phyloP scores from a whole-genome alignment of 2,113 vertebrate species.

The Bambusicola thoracicus region DNA sequence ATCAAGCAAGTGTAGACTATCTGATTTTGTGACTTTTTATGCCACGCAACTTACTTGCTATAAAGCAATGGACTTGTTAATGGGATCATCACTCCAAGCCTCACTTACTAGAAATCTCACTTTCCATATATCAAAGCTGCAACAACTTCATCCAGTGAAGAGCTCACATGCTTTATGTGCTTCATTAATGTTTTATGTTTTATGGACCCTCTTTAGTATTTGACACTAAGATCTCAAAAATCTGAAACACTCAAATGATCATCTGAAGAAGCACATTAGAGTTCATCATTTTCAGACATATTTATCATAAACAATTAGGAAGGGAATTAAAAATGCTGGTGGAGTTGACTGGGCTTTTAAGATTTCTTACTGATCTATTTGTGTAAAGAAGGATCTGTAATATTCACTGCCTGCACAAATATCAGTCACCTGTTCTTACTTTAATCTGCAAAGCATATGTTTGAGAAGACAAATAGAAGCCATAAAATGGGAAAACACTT shows the following conservation, averaged over 20 bases:
- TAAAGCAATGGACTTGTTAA: slow-evolving; percentile 24
- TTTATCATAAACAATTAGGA: slow-evolving; percentile 9
- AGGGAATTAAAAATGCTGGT: background rate
- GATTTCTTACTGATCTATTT: slow-evolving; percentile 24
- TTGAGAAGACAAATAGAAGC: slow-evolving; percentile 33
- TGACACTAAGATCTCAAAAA: slow-evolving; percentile 1
- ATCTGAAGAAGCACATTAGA: background rate
- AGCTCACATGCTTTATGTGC: background rate
- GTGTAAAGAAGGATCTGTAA: slow-evolving; percentile 21
- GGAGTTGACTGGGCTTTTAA: background rate
- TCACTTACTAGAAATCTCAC: slow-evolving; percentile 21
- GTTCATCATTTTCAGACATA: background rate
- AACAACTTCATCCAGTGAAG: background rate
- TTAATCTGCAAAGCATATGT: background rate
- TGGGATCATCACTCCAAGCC: background rate
- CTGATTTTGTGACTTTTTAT: slow-evolving; percentile 25
- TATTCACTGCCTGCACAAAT: slow-evolving; percentile 1
- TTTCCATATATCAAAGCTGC: slow-evolving; percentile 21
- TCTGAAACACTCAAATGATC: background rate
- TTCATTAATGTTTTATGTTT: background rate
- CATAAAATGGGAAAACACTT: slow-evolving; percentile 14
- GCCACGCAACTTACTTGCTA: background rate
- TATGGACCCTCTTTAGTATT: background rate
- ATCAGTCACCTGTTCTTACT: slow-evolving; percentile 1
- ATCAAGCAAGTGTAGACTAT: slow-evolving; percentile 10